Evolutionary conservation across 1,140 invertebrate species (phyloP).

Genomic region (Delia radicum): DNA sequence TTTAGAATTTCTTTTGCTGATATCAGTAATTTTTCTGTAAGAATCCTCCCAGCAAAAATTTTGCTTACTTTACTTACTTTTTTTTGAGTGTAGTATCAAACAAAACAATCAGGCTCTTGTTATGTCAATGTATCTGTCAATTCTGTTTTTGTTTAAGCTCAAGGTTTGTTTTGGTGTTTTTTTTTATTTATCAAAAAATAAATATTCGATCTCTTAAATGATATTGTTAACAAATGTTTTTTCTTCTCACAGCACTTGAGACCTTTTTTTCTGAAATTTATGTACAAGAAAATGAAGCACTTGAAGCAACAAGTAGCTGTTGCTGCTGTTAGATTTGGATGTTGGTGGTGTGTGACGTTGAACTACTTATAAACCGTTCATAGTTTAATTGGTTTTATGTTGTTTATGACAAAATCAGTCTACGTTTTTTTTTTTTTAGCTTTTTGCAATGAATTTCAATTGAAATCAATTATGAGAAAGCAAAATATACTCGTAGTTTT

Average conservation of each 20-base stretch:
- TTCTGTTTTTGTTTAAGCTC: neutral
- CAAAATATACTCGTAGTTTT: neutral
- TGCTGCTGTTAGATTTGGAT: neutral
- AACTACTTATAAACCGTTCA: neutral
- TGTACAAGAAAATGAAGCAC: neutral
- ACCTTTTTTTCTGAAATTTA: neutral
- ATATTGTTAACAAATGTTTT: neutral
- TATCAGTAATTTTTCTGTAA: too few relatives aligned
- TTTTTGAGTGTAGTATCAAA: too few relatives aligned
- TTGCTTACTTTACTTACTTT: too few relatives aligned
- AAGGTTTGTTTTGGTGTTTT: neutral
- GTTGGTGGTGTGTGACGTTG: neutral
- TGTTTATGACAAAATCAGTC: neutral
- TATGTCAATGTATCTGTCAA: neutral
- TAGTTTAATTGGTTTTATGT: neutral
- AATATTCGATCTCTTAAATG: neutral
- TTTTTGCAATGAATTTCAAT: slow-evolving; percentile 15
- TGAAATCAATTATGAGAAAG: neutral
- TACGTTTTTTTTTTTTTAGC: slow-evolving; percentile 27
- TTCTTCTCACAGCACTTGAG: neutral
- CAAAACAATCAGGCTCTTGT: too few relatives aligned
- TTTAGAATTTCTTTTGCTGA: too few relatives aligned
- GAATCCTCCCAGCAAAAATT: too few relatives aligned
- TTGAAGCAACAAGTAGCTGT: neutral
- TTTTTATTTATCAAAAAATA: neutral